Base-by-base conservation (phyloP, 1,140 invertebrate genomes). In the Rhopalosiphum maidis region DNA sequence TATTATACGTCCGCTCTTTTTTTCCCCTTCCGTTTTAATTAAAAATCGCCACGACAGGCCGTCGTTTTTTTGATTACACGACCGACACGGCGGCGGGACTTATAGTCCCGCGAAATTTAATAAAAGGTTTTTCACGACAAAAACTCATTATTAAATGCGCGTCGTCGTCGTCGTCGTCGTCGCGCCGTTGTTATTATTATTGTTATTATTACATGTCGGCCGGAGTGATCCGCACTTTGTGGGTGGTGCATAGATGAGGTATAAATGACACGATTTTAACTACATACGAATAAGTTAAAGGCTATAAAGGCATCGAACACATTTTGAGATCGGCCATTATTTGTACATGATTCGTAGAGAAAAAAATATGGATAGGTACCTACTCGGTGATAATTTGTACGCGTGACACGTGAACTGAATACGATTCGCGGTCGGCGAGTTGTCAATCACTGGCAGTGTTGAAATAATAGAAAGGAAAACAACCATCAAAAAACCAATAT, bases 91-190 rank as follows among this genome's bases (percentile, higher is more conserved):
- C 25, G 60, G 15, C 30, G 60, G 25, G 37, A 41, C 21, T 41
- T 1, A 30, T 46, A 46, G 41, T 86, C 83, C 15, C 15, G 60
- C 60, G 41, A 86, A 86, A 86, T 86, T 86, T 86, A 86, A 43
- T 86, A 86, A 86, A 86, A 86, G 83, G 83, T 86, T 86, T 86
- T 86, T 25, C 37, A 22, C 41, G 83, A 86, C 41, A 25, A 86
- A 86, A 86, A 43, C 83, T 86, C 83, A 86, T 86, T 86, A 86
- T 86, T 86, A 86, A 86, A 41, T 43, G 83, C 41, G 23, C 41
- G 83, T 46, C 37, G 23, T 83, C 7, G 35, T 83, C 22, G 22
- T 83, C 41, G 83, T 43, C 37, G 23, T 83, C 21, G 35, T 83
- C 23, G 18, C 9, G 18, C 9, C 9, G 48, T 18, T 51, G 15